Percentiles rank a stretch among this genome's conserved stretches.
phyloP scores from a whole-genome alignment of 2,113 vertebrate genomes.

The Fulmarus glacialis region DNA sequence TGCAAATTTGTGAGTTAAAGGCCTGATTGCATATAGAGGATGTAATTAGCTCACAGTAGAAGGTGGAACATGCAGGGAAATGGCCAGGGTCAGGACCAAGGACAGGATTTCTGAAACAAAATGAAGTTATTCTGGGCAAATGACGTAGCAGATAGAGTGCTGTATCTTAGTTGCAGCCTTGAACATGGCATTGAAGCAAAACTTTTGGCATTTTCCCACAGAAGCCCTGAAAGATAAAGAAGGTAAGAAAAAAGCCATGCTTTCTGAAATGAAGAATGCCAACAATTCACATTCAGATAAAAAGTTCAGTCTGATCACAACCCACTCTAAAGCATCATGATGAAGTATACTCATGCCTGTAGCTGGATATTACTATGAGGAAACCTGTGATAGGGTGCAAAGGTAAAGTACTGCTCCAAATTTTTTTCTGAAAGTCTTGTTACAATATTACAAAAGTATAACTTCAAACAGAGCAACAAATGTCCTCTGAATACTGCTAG shows the following conservation, averaged over 20 bases:
- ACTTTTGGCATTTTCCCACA: not conserved
- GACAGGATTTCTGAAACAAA: not conserved
- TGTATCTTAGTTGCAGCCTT: not conserved
- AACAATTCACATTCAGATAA: not conserved
- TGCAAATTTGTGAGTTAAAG: not conserved
- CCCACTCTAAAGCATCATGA: not conserved
- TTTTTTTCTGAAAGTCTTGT: not conserved
- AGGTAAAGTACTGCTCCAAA: not conserved
- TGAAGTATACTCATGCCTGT: not conserved
- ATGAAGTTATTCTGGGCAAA: not conserved
- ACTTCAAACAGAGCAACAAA: not conserved
- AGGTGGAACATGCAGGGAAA: not conserved
- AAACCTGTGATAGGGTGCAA: not conserved
- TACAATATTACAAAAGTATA: not conserved
- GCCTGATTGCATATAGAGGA: not conserved
- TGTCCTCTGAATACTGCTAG: not conserved
- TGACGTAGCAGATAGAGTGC: fast-evolving
- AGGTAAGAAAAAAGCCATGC: not conserved
- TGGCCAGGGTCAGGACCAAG: not conserved
- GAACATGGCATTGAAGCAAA: not conserved
- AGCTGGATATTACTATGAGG: not conserved
- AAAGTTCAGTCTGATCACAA: not conserved
- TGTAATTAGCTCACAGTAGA: not conserved
- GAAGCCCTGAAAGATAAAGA: not conserved
- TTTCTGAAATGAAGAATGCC: not conserved